Evolutionary conservation across 92 coral and sea anemone genomes (phyloP), one percentile per base, ranked within the genome.

Genomic region (Heteractis magnifica): DNA sequence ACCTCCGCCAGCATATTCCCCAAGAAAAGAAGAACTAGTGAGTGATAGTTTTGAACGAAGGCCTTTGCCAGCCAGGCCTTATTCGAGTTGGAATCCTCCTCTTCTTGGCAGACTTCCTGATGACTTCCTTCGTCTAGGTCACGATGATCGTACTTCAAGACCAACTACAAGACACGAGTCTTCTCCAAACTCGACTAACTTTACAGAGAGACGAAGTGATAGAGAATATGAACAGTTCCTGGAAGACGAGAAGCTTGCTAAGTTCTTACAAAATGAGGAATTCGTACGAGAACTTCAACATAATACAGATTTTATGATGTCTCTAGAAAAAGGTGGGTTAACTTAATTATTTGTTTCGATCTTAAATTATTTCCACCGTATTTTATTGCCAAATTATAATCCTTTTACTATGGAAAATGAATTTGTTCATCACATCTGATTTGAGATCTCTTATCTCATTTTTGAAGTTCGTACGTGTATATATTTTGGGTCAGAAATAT

Each of bases 1-100:
- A 65, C 99, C 99, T 50, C 99, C 99, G 10, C 98, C 99, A 19
- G 95, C 97, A 14, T 94, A 94, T 74, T 87, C 98, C 52, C 94
- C 98, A 10, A 83, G 94, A 65, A 94, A 92, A 62, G 87, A 56
- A 49, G 81, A 72, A 15, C 53, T 76, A 4, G 75, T 51, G 20
- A 77, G 84, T 52, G 73, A 80, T 52, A 72, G 26, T 7, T 60
- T 80, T 68, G 83, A 74, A 75, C 53, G 89, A 51, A 74, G 89
- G 71, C 85, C 93, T 51, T 87, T 94, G 13, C 92, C 94, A 13
- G 88, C 92, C 8, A 75, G 90, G 16, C 93, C 94, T 0, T 92
- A 86, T 48, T 88, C 93, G 0, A 90, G 88, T 6, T 97, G 96
- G 98, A 92, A 97, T 87, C 99, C 99, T 13, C 99, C 99, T 80